Evolutionary conservation across 30 jellyfish, hydroid and myxozoan genomes (phyloP), one percentile per base, ranked within the genome.

Genomic region (Aurelia coerulea): DNA sequence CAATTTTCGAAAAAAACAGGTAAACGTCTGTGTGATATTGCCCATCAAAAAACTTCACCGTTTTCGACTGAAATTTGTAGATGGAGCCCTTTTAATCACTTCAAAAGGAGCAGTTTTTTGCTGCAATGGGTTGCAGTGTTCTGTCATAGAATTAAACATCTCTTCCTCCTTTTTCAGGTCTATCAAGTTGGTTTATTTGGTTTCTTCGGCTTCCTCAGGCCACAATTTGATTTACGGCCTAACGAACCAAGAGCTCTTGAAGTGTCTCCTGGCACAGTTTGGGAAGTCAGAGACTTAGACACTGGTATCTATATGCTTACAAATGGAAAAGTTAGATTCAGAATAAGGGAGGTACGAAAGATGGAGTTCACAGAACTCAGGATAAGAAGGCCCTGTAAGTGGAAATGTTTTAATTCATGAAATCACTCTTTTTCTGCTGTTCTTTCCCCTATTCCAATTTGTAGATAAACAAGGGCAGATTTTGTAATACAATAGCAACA

Each of bases 221-320:
- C 88, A 54, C 78, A 73, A 63, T 91, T 91, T 60, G 88, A 74
- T 52, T 58, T 91, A 15, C 86, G 98, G 62, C 98, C 98, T 2
- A 91, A 91, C 63, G 98, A 91, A 32, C 98, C 96, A 58, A 63
- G 88, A 73, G 77, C 94, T 35, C 78, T 91, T 2, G 68, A 63
- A 4, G 81, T 63, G 5, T 62, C 76, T 15, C 92, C 98, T 71
- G 83, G 91, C 2, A 54, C 98, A 0, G 89, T 85, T 65, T 91
- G 94, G 93, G 87, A 64, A 33, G 96, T 83, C 11, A 68, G 85
- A 17, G 98, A 91, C 67, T 37, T 91, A 41, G 85, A 69, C 32
- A 91, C 98, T 23, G 89, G 90, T 16, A 6, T 65, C 23, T 62
- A 62, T 23, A 79, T 91, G 82, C 46, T 85, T 2, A 75, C 85